Base-by-base conservation (phyloP, 2,113 vertebrate species). In the Psammodynastes pulverulentus region DNA sequence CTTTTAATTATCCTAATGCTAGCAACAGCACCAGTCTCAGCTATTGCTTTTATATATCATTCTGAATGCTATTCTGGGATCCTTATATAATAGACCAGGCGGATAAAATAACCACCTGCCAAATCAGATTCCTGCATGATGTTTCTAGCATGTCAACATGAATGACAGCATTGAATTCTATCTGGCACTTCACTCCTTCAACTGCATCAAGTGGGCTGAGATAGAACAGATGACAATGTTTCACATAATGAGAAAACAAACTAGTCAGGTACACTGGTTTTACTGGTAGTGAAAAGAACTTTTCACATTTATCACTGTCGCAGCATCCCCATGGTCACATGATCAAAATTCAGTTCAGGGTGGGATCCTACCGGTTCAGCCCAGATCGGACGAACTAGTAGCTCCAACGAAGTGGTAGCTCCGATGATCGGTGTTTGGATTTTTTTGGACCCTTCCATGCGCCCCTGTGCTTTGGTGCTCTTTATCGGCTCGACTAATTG, bases 51-150 rank as follows among this genome's bases (percentile, higher is more conserved):
- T 88, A 7, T 26, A 93, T 86, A 91, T 93, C 93, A 88, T 89
- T 21, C 89, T 72, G 88, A 89, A 4, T 3, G 1, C 90, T 94
- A 43, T 79, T 89, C 90, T 94, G 91, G 85, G 89, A 93, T 92
- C 53, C 92, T 79, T 86, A 29, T 43, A 3, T 79, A 49, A 53
- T 52, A 56, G 0, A n/a, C 89, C 34, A 94, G 46, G 92, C 93
- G 89, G 95, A 93, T 90, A 10, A 92, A 13, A 92, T 46, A 0
- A 0, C 91, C 96, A 95, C 94, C 94, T 96, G 95, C 94, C 93
- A 93, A 96, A 92, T 72, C 46, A 1, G 54, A 54, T 93, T 94
- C 88, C 94, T 9, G 0, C 58, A 3, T 26, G 88, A 92, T 91
- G 93, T 94, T 93, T 91, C 0, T 0, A 89, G 0, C 0, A 94